Percentiles rank a stretch among this genome's conserved stretches.
Evolutionary conservation across 2,113 vertebrate species (phyloP).

Genomic region (Sebastes fasciatus): DNA sequence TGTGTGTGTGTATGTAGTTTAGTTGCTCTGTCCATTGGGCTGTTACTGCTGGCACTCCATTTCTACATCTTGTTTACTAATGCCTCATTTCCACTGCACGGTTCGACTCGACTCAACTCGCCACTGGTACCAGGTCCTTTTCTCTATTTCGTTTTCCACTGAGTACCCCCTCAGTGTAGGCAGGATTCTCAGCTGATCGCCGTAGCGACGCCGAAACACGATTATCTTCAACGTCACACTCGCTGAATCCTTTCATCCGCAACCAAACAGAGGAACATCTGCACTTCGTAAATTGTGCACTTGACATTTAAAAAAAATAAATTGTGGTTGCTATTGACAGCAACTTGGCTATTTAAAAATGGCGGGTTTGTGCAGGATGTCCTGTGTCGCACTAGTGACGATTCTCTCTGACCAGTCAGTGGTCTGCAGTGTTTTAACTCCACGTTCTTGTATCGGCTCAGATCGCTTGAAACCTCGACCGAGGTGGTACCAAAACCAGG

Average conservation of each 20-base stretch:
- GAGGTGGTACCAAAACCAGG: neutral
- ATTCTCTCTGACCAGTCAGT: neutral
- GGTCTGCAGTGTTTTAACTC: neutral
- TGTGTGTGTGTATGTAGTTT: constrained; percentile 26
- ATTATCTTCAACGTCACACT: neutral
- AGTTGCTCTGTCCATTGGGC: constrained; percentile 28
- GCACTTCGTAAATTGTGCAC: neutral
- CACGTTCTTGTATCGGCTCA: neutral
- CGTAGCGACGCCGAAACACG: neutral
- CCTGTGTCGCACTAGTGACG: neutral
- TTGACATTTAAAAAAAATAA: too few species aligned
- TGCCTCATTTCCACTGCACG: constrained; percentile 1
- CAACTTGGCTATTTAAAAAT: neutral
- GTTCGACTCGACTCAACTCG: neutral
- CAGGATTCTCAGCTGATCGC: neutral
- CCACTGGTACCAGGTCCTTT: neutral
- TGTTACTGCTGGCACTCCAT: constrained; percentile 62
- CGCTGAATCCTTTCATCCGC: neutral
- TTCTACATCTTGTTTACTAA: constrained; percentile 69
- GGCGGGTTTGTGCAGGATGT: neutral
- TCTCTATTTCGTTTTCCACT: neutral
- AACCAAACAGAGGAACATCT: neutral
- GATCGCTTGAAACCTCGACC: neutral
- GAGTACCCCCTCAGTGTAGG: neutral
- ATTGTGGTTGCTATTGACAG: too few species aligned